Base-by-base conservation (phyloP, 2,888 invertebrate genomes). In the Hyles lineata region DNA sequence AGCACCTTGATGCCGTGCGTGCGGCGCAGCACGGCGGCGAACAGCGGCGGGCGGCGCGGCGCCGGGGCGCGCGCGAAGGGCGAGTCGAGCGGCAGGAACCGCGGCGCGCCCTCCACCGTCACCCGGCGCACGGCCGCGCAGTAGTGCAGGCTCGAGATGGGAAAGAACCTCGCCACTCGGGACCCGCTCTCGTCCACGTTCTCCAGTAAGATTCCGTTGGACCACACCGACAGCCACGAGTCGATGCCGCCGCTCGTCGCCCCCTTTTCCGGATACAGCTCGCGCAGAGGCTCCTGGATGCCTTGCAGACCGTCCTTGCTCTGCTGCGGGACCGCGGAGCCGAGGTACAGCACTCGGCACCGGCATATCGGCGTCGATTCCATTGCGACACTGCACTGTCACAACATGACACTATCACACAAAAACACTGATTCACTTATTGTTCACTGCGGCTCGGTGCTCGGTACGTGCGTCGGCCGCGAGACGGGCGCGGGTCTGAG, bases 261-360 rank as follows among this genome's bases (percentile, higher is more conserved):
- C 75, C 98, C 98, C 92, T 98, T 98, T 79, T 98, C 98, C 74
- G 99, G 99, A 92, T 99, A 99, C 74, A 99, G 95, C 86, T 99
- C 99, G 82, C 98, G 96, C 82, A 99, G 93, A 2, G 99, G 99
- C 90, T 99, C 99, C 95, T 99, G 99, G 79, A 99, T 98, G 74
- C 98, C 99, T 87, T 99, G 98, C 70, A 99, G 95, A 71, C 99
- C 99, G 87, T 99, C 99, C 91, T 99, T 99, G 88, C 99, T 99
- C 89, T 99, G 98, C 87, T 99, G 98, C 50, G 99, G 98, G 83
- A 99, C 99, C 32, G 99, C 97, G 82, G 98, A 98, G 81, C 99
- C 99, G 84, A 99, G 96, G 92, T 99, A 99, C 74, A 99, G 96
- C 72, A 99, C 99, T 78, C 99, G 97, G 94, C 99, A 99, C 84